Base-by-base conservation (phyloP, 2,113 vertebrate species). In the Antechinus flavipes region DNA sequence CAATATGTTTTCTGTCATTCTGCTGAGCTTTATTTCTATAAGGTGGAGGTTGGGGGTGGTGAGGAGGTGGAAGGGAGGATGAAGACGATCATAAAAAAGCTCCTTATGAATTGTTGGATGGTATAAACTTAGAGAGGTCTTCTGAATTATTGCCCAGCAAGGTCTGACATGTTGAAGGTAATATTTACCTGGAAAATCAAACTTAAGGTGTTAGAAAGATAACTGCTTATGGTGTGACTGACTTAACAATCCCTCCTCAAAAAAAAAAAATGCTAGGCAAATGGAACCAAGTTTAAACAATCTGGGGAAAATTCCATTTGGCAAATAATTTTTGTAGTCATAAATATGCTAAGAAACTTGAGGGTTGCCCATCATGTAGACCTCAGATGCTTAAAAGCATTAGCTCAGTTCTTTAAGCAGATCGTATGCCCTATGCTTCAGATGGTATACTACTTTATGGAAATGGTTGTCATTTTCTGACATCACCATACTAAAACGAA, bases 251-350 rank as follows among this genome's bases (percentile, higher is more conserved):
- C 54, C 8, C 49, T 96, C 91, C 30, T 93, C 23, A 11, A 95
- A 92, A 92, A 96, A 97, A 95, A 49, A 49, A 49, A 49, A 49
- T 2, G 14, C 12, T 30, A 76, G 12, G 35, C 61, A 61, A 61
- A 61, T 61, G 58, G 26, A 61, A 76, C 35, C 61, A 76, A 76
- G 61, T n/a, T 16, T n/a, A 7, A 76, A 30, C 5, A 76, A n/a
- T 5, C 35, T 76, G 61, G 35, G 61, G 61, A 61, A 35, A 76
- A 76, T n/a, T 76, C 35, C 61, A 19, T 61, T 24, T 25, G 3
- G 26, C 1, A 61, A 26, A 61, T 16, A 61, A 12, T 61, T 61
- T 61, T 61, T 61, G 58, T 61, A 61, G 10, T 76, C 5, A n/a
- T n/a, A 76, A 76, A 76, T 68, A 11, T 68, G 30, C 14, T 68